A percentile compares a stretch with the other conserved stretches of the same genome.
Evolutionary conservation across 2,113 vertebrate genomes (phyloP).

Genomic region (Loxodonta africana): DNA sequence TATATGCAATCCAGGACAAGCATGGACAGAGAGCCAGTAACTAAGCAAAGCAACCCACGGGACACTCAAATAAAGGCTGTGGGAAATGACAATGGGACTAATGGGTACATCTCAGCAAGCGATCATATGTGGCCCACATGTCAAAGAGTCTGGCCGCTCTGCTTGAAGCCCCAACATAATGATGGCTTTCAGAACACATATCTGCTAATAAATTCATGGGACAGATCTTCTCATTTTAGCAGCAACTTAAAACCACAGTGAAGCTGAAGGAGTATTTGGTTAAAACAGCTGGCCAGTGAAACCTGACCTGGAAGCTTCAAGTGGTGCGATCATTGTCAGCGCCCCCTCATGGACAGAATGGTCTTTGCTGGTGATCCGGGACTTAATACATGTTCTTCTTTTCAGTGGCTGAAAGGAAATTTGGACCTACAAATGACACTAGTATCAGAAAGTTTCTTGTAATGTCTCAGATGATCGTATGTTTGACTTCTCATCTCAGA

Average conservation of each 20-base stretch:
- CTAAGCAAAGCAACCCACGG: not conserved
- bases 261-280: not conserved
- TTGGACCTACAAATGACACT: not conserved
- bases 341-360: not conserved
- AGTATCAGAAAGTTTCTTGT: constrained; percentile 16
- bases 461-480: not conserved
- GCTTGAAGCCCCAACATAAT: not conserved
- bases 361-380: not conserved
- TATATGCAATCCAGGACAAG: not conserved
- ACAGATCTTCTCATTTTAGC: constrained; percentile 46
- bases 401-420: constrained; percentile 54
- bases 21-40: not conserved
- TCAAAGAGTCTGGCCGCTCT: constrained; percentile 2
- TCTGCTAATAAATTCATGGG: constrained; percentile 48
- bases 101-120: not conserved
- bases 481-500: not conserved
- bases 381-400: constrained; percentile 21
- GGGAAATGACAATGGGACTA: not conserved
- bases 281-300: constrained; percentile 61
- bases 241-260: constrained; percentile 47
- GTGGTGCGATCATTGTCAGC: not conserved
- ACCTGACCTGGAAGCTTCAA: constrained; percentile 26
- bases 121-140: constrained; percentile 4
- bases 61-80: not conserved
- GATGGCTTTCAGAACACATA: constrained; percentile 23